A percentile compares a stretch with the other conserved stretches of the same genome.
Evolutionary conservation across 2,113 vertebrate species (phyloP).

Genomic region (Rhabdomys dilectus): DNA sequence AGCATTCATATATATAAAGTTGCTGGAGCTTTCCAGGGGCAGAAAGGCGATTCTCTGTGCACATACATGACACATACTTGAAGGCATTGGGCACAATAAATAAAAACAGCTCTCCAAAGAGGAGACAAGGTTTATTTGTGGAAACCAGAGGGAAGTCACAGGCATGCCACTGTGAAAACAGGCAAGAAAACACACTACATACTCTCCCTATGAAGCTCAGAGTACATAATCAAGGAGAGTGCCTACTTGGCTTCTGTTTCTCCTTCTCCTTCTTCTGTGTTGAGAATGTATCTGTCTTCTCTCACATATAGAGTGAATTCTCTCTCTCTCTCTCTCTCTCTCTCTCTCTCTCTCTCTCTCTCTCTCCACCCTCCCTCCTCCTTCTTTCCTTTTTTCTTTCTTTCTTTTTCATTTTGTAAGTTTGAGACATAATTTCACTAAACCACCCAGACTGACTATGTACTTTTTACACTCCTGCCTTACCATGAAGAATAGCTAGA

Average conservation of each 20-base stretch:
- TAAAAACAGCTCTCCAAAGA: not conserved
- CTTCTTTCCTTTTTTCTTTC: not conserved
- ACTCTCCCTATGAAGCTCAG: not conserved
- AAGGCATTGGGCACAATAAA: not conserved
- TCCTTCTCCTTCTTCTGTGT: not conserved
- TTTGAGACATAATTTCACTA: not conserved
- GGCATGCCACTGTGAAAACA: not conserved
- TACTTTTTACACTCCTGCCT: not conserved
- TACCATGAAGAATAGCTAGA: not conserved
- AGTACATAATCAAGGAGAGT: not conserved
- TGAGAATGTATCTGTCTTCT: not conserved
- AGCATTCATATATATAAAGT: not conserved
- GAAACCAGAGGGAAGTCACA: accelerated
- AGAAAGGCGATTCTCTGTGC: not conserved
- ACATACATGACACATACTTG: not conserved
- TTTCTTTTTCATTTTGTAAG: not conserved
- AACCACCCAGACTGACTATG: not conserved
- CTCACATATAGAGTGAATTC: accelerated
- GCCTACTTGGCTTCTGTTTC: not conserved
- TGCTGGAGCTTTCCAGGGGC: not conserved
- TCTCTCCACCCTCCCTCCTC: no score
- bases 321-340: not conserved
- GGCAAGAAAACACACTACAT: not conserved
- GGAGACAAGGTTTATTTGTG: not conserved
- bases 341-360: not conserved